Base-by-base conservation (phyloP, 2,888 invertebrate species). In the Rhagonycha lutea region DNA sequence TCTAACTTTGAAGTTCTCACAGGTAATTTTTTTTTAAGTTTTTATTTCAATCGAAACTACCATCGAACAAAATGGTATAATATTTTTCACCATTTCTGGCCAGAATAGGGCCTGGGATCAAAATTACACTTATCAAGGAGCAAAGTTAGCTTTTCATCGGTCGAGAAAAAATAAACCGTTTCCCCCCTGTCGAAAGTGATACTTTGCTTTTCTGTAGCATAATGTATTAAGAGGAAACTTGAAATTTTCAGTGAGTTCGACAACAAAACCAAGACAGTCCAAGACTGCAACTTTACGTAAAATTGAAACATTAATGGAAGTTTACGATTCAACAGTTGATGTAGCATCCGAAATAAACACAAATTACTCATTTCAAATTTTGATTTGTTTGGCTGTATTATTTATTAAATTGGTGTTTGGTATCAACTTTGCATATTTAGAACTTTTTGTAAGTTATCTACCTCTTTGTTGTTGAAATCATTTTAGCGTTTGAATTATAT, bases 361-460 rank as follows among this genome's bases (percentile, higher is more conserved):
- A 4, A 75, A 76, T 32, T 82, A 80, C 69, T 78, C 80, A 24
- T 28, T 82, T 63, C 81, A 82, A 79, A 78, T 82, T 63, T 71
- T 83, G 68, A 73, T 79, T 8, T 77, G 78, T 61, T 72, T 81
- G 2, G 73, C 79, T 8, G 75, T 78, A 47, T 70, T 79, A 62
- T 83, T 83, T 72, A 70, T 81, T 29, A 78, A 77, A 18, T 74
- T 72, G 3, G 79, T 82, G 1, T 83, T 81, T 75, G 78, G 78
- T 8, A 24, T 80, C 28, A 82, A 82, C 67, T 81, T 81, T 74
- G 14, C 78, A 9, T 83, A 83, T 72, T 81, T 80, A 68, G 82
- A 81, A 72, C 73, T 75, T 24, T 72, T 80, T 14, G 82, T 82
- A 75, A 80, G 81, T 79, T 47, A n/a, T 3, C 47, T 2, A 65